Conservation (phyloP, 1,140 invertebrate species). For the Galleria mellonella region DNA sequence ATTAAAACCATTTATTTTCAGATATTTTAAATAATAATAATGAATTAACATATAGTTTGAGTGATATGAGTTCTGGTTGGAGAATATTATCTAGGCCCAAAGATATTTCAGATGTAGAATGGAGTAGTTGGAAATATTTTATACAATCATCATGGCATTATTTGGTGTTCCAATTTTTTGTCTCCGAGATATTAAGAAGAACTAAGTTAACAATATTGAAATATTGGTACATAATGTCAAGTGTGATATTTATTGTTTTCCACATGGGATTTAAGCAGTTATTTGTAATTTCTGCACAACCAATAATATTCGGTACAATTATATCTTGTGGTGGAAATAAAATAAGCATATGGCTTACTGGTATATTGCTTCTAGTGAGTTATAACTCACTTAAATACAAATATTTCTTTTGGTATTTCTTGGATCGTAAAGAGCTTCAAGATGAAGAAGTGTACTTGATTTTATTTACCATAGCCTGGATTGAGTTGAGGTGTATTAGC, state of each 20-base stretch:
- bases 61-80: constrained; percentile 58
- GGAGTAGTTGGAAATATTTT: constrained; percentile 66
- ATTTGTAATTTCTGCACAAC: constrained; percentile 46
- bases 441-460: constrained; percentile 68
- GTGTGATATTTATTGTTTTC: constrained; percentile 41
- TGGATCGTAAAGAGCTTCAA: constrained; percentile 42
- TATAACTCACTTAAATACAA: constrained; percentile 64
- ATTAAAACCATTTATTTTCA: constrained; percentile 24
- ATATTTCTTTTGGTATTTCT: constrained; percentile 51
- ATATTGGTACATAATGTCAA: constrained; percentile 62
- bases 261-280: constrained; percentile 49
- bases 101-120: constrained; percentile 70
- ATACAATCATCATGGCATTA: constrained; percentile 45
- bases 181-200: constrained; percentile 50
- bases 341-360: constrained; percentile 48
- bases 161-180: constrained; percentile 45
- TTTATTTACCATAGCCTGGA: constrained; percentile 59
- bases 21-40: constrained; percentile 36
- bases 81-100: constrained; percentile 36
- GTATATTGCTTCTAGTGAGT: constrained; percentile 40
- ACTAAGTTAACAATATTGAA: constrained; percentile 26
- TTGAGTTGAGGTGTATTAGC: constrained; percentile 66
- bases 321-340: constrained; percentile 45
- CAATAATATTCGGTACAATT: constrained; percentile 45
- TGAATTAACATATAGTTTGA: constrained; percentile 21